A percentile compares a stretch with the other conserved stretches of the same genome.
These are phyloP conservation scores for Gymnocheta viridis DNA, from an alignment of 2,888 invertebrate species.

Conservation along the genomic window DNA sequence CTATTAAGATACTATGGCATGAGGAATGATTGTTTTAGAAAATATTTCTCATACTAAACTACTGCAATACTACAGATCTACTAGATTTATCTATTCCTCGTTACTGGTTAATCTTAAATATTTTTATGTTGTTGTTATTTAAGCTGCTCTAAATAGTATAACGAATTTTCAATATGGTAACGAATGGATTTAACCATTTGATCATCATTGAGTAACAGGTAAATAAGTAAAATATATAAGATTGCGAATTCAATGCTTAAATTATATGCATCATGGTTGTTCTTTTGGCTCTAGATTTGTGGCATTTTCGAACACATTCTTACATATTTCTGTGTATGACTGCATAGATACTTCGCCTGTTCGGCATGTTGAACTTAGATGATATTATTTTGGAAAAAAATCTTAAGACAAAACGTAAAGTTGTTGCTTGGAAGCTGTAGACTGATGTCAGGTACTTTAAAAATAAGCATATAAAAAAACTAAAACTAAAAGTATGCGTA, in stretches of 20 bases:
- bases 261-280: conserved; percentile 51
- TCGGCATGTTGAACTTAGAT: no score
- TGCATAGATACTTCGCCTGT: no score
- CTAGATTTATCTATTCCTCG: conserved; percentile 12
- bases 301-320: neutral
- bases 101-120: conserved; percentile 49
- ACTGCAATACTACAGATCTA: neutral
- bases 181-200: conserved; percentile 66
- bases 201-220: conserved; percentile 65
- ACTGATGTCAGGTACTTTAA: conserved; percentile 7
- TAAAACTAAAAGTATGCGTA: conserved; percentile 57
- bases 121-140: conserved; percentile 17
- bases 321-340: no score
- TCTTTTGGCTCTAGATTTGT: conserved; percentile 7
- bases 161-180: conserved; percentile 72
- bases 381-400: no score
- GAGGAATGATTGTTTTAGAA: neutral
- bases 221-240: conserved; percentile 54
- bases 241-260: conserved; percentile 37
- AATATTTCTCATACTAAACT: neutral
- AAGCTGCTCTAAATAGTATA: conserved; percentile 70
- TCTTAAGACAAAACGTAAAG: neutral
- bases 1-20: neutral
- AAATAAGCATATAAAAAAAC: conserved; percentile 22
- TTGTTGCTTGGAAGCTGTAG: conserved; percentile 51